Conservation (phyloP, 2,113 vertebrate genomes). For the Calonectris borealis region DNA sequence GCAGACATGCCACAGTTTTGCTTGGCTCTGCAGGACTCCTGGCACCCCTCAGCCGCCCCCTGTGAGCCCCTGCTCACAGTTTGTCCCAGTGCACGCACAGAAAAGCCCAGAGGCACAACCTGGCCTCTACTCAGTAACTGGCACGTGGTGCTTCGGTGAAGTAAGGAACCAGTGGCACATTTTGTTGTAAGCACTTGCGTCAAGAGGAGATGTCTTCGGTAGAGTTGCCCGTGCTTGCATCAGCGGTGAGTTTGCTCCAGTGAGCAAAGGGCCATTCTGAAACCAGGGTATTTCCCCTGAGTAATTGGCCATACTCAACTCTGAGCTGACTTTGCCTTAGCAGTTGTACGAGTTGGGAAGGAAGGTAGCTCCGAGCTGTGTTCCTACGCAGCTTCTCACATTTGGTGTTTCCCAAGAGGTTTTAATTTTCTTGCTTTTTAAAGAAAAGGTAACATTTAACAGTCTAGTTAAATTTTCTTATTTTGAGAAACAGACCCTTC, state of each 20-base stretch:
- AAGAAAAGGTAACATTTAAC: background rate
- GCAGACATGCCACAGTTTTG: background rate
- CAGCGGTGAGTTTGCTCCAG: background rate
- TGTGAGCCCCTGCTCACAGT: fast-evolving
- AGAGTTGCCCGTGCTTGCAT: background rate
- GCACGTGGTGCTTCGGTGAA: background rate
- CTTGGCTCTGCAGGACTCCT: background rate
- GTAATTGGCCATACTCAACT: background rate
- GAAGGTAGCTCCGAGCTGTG: fast-evolving
- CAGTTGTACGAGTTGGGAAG: background rate
- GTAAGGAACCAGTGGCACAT: background rate
- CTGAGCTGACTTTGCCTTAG: background rate
- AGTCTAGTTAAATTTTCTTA: background rate
- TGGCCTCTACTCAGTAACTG: background rate
- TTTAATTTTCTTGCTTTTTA: background rate
- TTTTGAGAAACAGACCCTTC: background rate
- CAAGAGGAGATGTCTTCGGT: background rate
- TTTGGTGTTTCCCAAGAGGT: background rate
- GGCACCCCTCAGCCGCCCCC: background rate
- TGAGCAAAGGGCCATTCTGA: background rate
- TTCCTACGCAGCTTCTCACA: background rate
- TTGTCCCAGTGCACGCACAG: background rate
- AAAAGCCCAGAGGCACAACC: background rate
- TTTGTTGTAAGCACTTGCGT: background rate
- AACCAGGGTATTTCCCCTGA: background rate